These are phyloP conservation scores for Spodoptera picta DNA, from an alignment of 2,888 invertebrate genomes.

Conservation along the genomic window DNA sequence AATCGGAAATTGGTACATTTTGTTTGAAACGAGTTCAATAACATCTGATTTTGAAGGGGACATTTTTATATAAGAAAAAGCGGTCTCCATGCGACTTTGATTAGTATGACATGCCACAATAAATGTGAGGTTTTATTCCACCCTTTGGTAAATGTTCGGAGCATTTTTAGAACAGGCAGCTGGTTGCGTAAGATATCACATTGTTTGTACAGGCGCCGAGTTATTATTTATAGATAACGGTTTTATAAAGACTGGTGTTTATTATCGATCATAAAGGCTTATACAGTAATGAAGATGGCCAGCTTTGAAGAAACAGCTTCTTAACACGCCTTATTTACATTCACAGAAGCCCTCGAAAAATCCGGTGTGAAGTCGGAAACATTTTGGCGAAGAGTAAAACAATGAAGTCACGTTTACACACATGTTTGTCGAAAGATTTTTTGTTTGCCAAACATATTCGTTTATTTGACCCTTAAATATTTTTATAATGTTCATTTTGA, in stretches of 20 bases:
- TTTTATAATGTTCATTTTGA: too few relatives aligned
- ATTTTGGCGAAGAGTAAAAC: conserved; percentile 15
- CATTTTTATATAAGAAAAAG: conserved; percentile 10
- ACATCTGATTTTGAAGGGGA: conserved; percentile 3
- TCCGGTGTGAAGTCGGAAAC: conserved; percentile 3
- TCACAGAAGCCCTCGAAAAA: too few relatives aligned
- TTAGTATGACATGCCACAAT: conserved; percentile 21
- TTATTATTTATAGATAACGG: conserved; percentile 6
- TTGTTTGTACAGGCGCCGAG: conserved; percentile 24
- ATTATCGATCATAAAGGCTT: too few relatives aligned
- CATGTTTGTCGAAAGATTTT: conserved; percentile 28
- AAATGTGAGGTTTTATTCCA: conserved; percentile 12
- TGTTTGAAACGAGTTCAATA: conserved; percentile 3
- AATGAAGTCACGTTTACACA: conserved; percentile 32
- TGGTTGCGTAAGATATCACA: conserved; percentile 25
- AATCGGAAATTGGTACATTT: too few relatives aligned
- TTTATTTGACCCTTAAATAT: too few relatives aligned
- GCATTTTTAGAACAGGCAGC: conserved; percentile 31
- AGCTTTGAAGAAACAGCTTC: too few relatives aligned
- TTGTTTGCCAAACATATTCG: conserved; percentile 15
- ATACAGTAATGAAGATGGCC: too few relatives aligned
- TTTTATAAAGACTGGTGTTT: too few relatives aligned
- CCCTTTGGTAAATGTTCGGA: conserved; percentile 14
- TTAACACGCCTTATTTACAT: too few relatives aligned
- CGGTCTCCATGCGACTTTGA: conserved; percentile 8